These are phyloP conservation scores for Aldabrachelys gigantea DNA, from an alignment of 2,113 vertebrate genomes.

Conservation along the genomic window DNA sequence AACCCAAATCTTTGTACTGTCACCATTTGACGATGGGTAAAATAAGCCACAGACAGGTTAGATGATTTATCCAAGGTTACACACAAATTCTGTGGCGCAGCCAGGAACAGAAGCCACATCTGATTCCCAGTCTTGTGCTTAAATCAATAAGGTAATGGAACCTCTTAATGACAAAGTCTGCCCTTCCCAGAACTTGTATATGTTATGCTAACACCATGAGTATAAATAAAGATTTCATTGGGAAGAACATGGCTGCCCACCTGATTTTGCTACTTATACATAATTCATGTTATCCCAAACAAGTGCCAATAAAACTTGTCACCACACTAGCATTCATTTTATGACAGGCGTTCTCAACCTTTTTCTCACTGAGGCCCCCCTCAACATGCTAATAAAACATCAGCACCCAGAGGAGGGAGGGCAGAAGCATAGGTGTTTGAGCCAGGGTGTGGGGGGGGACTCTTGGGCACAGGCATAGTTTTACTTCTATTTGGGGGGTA, in stretches of 20 bases:
- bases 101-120: neutral
- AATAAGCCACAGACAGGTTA: neutral
- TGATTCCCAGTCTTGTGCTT: neutral
- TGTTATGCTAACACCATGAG: neutral
- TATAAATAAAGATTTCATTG: neutral
- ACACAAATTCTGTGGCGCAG: neutral
- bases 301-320: neutral
- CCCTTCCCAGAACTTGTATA: neutral
- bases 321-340: neutral
- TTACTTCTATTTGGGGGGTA: too few species aligned
- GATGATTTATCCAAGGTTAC: neutral
- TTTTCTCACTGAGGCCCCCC: too few species aligned
- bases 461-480: too few species aligned
- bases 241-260: neutral
- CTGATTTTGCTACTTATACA: neutral
- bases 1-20: neutral
- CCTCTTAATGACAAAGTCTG: neutral
- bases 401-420: too few species aligned
- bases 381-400: too few species aligned
- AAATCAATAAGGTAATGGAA: neutral
- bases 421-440: too few species aligned
- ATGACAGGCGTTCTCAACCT: too few species aligned
- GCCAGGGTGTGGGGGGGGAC: too few species aligned
- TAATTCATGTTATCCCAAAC: neutral
- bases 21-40: neutral